Base-by-base conservation (phyloP, 2,888 invertebrate species). In the Crepidodera aurea region DNA sequence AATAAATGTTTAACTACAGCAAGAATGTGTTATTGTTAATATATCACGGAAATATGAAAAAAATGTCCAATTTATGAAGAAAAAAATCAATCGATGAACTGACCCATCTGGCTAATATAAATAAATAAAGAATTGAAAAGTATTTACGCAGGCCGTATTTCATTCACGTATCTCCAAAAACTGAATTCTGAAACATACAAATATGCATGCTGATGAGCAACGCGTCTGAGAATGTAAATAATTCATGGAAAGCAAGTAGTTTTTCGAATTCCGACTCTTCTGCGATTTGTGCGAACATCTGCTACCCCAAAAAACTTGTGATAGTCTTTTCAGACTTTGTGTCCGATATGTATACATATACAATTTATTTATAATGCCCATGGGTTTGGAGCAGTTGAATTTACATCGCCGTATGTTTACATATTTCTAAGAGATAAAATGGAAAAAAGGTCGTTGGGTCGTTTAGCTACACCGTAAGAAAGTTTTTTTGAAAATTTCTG, bases 281-380 rank as follows among this genome's bases (percentile, higher is more conserved):
- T 37, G 37, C 42, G 54, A 54, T 54, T 46, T 32, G 18, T 40
- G 13, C 10, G 18, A 60, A 27, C 53, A 60, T 37, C 60, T 53
- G 53, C 37, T 44, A 25, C 27, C 27, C 16, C 15, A 5, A 39
- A 32, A 51, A 53, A 60, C 53, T 53, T 32, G 44, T 27, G 10
- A 42, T 42, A 44, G 2, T 57, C 51, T 56, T 51, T 60, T 42
- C 29, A 56, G 56, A 67, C 48, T 67, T 61, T 53, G 56, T 59
- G 59, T 56, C 46, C 29, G 34, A 51, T 62, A 67, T 62, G 57
- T 65, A 64, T 62, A 62, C 64, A 48, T 57, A 29, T 44, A 60
- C 64, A 64, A 68, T 68, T 68, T 70, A 66, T 68, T 62, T 63
- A 61, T 58, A 64, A 65, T 58, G 46, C 67, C 53, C 66, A n/a